Percentiles rank a stretch among this genome's conserved stretches.
Evolutionary conservation across 2,113 vertebrate genomes (phyloP).

Genomic region (Sinocyclocheilus rhinocerous): DNA sequence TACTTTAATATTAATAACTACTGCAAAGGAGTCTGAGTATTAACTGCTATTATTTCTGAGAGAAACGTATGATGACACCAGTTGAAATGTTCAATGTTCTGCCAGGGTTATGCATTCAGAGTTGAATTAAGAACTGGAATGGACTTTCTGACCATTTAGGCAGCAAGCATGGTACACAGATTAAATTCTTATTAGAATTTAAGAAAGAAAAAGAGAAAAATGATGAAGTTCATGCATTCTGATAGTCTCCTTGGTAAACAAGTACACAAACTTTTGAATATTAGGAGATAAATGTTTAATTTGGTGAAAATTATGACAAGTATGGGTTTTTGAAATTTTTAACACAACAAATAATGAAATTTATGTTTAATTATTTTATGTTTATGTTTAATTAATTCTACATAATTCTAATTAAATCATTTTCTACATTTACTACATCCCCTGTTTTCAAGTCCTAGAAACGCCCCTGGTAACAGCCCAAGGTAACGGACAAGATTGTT

Average conservation of each 20-base stretch:
- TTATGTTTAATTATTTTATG: background rate
- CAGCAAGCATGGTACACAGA: background rate
- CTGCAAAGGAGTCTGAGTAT: background rate
- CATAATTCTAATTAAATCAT: too few species aligned
- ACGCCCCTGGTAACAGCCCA: too few species aligned
- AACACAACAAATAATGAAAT: background rate
- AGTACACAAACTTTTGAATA: background rate
- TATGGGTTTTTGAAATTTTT: background rate
- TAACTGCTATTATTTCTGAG: background rate
- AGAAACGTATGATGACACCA: background rate
- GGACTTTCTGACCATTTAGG: background rate
- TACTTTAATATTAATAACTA: background rate
- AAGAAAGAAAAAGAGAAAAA: background rate
- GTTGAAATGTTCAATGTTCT: background rate
- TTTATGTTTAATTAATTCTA: background rate
- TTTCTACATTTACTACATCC: too few species aligned
- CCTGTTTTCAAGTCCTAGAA: too few species aligned
- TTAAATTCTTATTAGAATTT: background rate
- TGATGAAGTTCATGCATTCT: background rate
- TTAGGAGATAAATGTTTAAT: background rate
- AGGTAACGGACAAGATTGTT: too few species aligned
- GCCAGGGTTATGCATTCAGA: background rate
- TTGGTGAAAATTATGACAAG: background rate
- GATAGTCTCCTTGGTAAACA: background rate
- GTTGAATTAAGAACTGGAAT: background rate